phyloP scores from a whole-genome alignment of 1,140 invertebrate species.

The Musca domestica region DNA sequence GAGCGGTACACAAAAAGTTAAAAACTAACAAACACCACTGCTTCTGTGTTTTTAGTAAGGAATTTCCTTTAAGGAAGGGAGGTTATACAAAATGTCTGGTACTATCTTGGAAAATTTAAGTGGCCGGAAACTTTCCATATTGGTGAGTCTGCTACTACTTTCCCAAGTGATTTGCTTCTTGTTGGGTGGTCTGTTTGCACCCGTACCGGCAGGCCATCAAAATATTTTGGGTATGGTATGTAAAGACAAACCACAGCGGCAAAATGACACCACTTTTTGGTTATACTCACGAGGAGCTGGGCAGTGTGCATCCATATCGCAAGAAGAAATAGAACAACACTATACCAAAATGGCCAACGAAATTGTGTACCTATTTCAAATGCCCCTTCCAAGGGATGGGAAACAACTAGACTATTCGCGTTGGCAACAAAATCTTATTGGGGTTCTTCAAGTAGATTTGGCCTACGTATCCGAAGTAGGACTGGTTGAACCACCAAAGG shows the following conservation, averaged over 20 bases:
- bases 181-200: constrained; percentile 80
- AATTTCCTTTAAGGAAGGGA: too few species aligned
- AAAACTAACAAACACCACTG: too few species aligned
- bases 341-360: constrained; percentile 67
- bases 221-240: constrained; percentile 80
- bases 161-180: constrained; percentile 86
- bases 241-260: constrained; percentile 62
- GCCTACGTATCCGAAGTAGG: constrained; percentile 57
- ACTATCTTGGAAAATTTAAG: constrained; percentile 95
- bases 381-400: constrained; percentile 77
- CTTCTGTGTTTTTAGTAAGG: too few species aligned
- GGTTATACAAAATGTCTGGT: constrained; percentile 80
- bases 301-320: constrained; percentile 60
- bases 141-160: constrained; percentile 74
- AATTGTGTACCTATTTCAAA: constrained; percentile 82
- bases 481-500: constrained; percentile 56
- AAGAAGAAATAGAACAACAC: constrained; percentile 57
- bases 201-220: constrained; percentile 80
- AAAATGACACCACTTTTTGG: constrained; percentile 68
- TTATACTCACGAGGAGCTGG: constrained; percentile 70
- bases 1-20: too few species aligned
- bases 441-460: constrained; percentile 82
- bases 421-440: constrained; percentile 97
- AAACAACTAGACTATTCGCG: constrained; percentile 83
- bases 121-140: constrained; percentile 80